Percentiles rank a stretch among this genome's conserved stretches.
These are phyloP conservation scores for Sialia sialis DNA, from an alignment of 2,113 vertebrate species.

Conservation along the genomic window DNA sequence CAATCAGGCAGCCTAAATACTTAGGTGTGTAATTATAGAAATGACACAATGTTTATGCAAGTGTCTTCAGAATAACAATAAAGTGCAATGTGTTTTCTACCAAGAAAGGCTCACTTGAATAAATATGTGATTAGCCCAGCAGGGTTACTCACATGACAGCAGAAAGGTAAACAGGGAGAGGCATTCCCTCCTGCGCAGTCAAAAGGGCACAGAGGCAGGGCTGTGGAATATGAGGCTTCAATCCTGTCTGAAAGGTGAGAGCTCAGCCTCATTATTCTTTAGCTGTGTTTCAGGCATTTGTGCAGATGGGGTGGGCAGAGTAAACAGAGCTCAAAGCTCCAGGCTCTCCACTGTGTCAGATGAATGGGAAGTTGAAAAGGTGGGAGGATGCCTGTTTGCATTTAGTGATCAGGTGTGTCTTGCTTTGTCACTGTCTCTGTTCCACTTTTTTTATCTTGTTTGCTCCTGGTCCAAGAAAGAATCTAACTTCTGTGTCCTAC, in stretches of 20 bases:
- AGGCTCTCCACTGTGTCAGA: neutral
- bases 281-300: neutral
- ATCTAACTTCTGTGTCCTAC: neutral
- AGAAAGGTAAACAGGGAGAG: conserved; percentile 9
- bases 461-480: neutral
- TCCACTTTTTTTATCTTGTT: neutral
- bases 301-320: neutral
- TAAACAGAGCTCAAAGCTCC: neutral
- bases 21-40: conserved; percentile 52
- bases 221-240: neutral
- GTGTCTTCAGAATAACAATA: conserved; percentile 50
- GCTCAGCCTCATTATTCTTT: neutral
- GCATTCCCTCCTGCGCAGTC: conserved; percentile 50
- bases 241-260: neutral
- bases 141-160: neutral
- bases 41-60: conserved; percentile 35
- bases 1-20: neutral
- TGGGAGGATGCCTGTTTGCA: neutral
- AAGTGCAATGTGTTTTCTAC: conserved; percentile 29
- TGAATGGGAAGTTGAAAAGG: neutral
- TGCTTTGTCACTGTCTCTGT: neutral
- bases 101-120: conserved; percentile 15
- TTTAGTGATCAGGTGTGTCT: neutral
- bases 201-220: neutral
- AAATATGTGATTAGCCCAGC: neutral